Conservation (phyloP, 1,140 invertebrate species). For the Anadara kagoshimensis region DNA sequence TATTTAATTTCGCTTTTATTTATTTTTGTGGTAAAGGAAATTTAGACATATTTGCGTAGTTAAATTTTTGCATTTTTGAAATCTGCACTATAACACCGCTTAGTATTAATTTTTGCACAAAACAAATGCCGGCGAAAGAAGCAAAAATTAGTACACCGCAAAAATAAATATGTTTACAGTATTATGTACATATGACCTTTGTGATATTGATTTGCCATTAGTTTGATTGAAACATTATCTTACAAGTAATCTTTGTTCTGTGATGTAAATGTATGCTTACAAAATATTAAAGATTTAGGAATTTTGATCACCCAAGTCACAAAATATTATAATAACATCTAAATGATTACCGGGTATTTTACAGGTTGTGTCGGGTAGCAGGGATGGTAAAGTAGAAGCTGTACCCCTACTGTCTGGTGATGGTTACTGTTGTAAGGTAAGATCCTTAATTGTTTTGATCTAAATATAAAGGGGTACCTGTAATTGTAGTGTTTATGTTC, state of each 20-base stretch:
- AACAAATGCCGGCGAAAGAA: too few species aligned
- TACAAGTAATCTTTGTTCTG: not conserved
- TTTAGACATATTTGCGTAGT: too few species aligned
- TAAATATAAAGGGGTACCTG: too few species aligned
- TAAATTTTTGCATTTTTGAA: too few species aligned
- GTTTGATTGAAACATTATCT: not conserved
- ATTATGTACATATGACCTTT: not conserved
- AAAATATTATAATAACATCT: not conserved
- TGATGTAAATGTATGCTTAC: not conserved
- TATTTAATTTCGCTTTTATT: too few species aligned
- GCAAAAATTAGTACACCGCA: too few species aligned
- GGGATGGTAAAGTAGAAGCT: constrained; percentile 23
- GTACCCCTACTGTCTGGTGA: constrained; percentile 1
- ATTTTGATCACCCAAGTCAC: not conserved
- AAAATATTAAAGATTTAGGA: too few species aligned
- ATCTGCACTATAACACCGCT: too few species aligned
- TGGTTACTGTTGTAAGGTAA: constrained; percentile 25
- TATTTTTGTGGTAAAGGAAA: too few species aligned
- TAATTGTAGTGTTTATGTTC: too few species aligned
- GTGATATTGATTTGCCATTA: not conserved
- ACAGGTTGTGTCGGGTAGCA: constrained; percentile 35
- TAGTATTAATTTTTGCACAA: too few species aligned
- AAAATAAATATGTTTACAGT: not conserved
- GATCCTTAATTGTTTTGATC: too few species aligned
- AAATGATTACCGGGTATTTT: not conserved